Evolutionary conservation across 2,888 invertebrate species (phyloP).

Genomic region (Argyresthia goedartella): DNA sequence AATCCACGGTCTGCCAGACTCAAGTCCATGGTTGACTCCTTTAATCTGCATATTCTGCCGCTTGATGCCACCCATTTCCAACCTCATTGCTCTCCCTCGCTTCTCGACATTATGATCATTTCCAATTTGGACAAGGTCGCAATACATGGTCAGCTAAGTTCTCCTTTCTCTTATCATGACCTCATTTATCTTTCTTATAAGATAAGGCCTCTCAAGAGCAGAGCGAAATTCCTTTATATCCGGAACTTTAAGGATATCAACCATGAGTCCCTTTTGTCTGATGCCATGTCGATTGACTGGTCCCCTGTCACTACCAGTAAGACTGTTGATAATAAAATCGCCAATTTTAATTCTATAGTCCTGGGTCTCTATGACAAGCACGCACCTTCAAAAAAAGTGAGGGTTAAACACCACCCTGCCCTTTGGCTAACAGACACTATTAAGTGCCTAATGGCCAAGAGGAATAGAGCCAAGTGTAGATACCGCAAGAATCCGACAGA

Average conservation of each 20-base stretch:
- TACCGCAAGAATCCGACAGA: conserved; percentile 4
- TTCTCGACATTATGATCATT: conserved; percentile 11
- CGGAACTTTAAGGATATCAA: conserved; percentile 10
- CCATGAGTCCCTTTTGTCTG: conserved; percentile 4
- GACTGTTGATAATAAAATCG: conserved; percentile 8
- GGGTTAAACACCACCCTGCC: conserved; percentile 7
- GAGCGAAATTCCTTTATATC: conserved; percentile 1
- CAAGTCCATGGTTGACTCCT: conserved; percentile 2
- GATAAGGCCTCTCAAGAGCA: neutral
- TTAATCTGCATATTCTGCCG: conserved; percentile 8
- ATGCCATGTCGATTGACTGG: conserved; percentile 9
- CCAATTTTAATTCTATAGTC: conserved; percentile 6
- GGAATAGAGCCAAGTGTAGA: conserved; percentile 7
- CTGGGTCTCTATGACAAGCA: conserved; percentile 9
- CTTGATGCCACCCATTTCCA: conserved; percentile 8
- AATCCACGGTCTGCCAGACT: conserved; percentile 4
- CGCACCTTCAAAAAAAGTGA: conserved; percentile 8
- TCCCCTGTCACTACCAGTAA: neutral
- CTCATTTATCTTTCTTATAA: neutral
- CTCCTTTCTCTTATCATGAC: neutral
- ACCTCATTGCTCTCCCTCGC: conserved; percentile 1
- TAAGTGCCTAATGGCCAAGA: conserved; percentile 4
- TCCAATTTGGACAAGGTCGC: neutral
- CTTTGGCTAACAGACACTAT: conserved; percentile 11
- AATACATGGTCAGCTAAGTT: neutral